Evolutionary conservation across 2,888 invertebrate species (phyloP), one percentile per base, ranked within the genome.

Genomic region (Thysanoteuthis rhombus): DNA sequence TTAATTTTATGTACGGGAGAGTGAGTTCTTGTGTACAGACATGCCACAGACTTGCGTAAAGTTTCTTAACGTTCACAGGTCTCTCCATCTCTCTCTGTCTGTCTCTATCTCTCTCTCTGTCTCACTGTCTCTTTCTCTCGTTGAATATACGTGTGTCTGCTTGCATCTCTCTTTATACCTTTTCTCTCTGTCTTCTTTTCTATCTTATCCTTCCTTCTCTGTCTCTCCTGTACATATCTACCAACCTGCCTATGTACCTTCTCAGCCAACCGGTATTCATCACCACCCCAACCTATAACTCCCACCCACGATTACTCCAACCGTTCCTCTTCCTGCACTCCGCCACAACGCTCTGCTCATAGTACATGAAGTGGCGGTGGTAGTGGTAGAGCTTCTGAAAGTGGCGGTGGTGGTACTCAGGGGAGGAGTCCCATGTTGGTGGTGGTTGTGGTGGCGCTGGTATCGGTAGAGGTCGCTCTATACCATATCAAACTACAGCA

Each of bases 241-340:
- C 52, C 52, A 75, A 75, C 75, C 75, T 75, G 8, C 75, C 75
- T 36, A 75, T 25, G 75, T 75, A 75, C 75, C n/a, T 12, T 36
- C 75, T 75, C 75, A 75, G 75, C n/a, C 75, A 75, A 75, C 75
- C 75, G 75, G 75, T 75, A 75, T 75, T 75, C n/a, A 75, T 75
- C 75, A n/a, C 75, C 75, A 75, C 75, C 75, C 75, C 75, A 75
- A 36, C 75, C 75, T 75, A 75, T 25, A 75, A n/a, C n/a, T 75
- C 75, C 75, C 75, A 75, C 75, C 75, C 75, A 75, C 75, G 75
- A 75, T 75, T 75, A 75, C 75, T 75, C 75, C n/a, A 75, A 75
- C 75, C n/a, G 36, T 75, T 75, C 75, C 75, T 75, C 75, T 75
- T 75, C 75, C 75, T 75, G 75, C 75, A 75, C 75, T 75, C 75